phyloP scores from a whole-genome alignment of 2,888 invertebrate species.

The Encarsia formosa region DNA sequence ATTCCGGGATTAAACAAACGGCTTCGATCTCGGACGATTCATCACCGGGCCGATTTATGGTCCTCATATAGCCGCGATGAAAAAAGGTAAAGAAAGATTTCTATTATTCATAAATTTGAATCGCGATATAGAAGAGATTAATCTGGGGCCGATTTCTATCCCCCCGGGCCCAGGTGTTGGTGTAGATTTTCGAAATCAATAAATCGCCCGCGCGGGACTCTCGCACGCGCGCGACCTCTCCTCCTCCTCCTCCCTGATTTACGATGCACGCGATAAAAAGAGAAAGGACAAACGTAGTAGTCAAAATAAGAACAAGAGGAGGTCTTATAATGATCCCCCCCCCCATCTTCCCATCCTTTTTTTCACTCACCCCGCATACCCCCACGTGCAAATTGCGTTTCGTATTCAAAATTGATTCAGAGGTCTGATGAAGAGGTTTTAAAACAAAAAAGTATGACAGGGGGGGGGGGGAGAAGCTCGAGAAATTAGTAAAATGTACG shows the following conservation, averaged over 20 bases:
- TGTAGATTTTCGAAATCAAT: conserved; percentile 38
- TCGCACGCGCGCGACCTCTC: conserved; percentile 4
- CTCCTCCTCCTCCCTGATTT: conserved; percentile 20
- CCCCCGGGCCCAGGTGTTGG: too few species aligned
- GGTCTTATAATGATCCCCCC: not conserved
- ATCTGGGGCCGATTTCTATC: conserved; percentile 36
- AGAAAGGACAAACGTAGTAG: conserved; percentile 9
- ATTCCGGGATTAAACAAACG: too few species aligned
- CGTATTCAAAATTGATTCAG: not conserved
- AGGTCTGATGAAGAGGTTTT: not conserved
- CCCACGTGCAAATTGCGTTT: too few species aligned
- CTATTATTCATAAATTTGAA: conserved; percentile 48
- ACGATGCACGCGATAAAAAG: conserved; percentile 19
- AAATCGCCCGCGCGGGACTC: conserved; percentile 28
- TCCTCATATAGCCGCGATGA: not conserved
- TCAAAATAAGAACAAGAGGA: not conserved
- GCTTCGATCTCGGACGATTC: too few species aligned
- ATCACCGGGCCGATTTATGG: too few species aligned
- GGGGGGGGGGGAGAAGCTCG: conserved; percentile 27
- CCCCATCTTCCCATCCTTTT: not conserved
- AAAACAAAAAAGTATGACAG: not conserved
- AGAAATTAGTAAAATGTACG: conserved; percentile 51
- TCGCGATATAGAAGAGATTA: conserved; percentile 37
- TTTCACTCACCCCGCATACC: too few species aligned
- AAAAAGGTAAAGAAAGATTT: conserved; percentile 34